Conservation (phyloP, 2,113 vertebrate species). For the Malaclemys terrapin region DNA sequence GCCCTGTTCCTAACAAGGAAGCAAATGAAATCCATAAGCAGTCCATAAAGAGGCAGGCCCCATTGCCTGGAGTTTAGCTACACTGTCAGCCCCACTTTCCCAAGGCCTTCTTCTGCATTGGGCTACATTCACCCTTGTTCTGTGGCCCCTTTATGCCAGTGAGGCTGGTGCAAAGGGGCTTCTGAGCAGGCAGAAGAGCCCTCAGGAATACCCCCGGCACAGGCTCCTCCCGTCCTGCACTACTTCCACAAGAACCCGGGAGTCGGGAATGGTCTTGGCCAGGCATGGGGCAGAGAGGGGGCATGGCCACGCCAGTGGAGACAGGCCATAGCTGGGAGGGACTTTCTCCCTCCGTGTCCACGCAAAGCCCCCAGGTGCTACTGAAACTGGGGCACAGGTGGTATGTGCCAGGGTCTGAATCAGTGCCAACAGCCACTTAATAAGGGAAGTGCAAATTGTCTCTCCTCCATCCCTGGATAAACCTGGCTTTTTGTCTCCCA, state of each 20-base stretch:
- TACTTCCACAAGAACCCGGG: too few relatives aligned
- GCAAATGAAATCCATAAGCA: neutral
- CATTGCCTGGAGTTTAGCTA: neutral
- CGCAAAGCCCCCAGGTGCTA: neutral
- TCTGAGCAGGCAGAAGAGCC: neutral
- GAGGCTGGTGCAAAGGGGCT: too few relatives aligned
- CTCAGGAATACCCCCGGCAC: neutral
- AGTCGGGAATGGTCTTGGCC: too few relatives aligned
- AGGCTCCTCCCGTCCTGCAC: neutral
- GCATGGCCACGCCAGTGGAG: neutral
- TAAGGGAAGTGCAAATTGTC: neutral
- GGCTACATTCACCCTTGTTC: neutral
- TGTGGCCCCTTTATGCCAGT: neutral
- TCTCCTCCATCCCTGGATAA: neutral
- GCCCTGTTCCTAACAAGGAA: neutral
- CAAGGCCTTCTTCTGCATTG: neutral
- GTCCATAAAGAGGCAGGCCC: neutral
- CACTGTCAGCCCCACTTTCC: neutral
- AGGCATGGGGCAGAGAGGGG: neutral
- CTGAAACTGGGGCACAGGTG: neutral
- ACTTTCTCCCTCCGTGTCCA: neutral
- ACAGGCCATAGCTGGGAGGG: neutral
- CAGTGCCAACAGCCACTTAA: neutral
- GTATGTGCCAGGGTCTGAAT: neutral
- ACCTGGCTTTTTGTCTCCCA: neutral